Percentiles rank a stretch among this genome's conserved stretches.
Evolutionary conservation across 1,140 invertebrate genomes (phyloP).

Genomic region (Rhyzopertha dominica): DNA sequence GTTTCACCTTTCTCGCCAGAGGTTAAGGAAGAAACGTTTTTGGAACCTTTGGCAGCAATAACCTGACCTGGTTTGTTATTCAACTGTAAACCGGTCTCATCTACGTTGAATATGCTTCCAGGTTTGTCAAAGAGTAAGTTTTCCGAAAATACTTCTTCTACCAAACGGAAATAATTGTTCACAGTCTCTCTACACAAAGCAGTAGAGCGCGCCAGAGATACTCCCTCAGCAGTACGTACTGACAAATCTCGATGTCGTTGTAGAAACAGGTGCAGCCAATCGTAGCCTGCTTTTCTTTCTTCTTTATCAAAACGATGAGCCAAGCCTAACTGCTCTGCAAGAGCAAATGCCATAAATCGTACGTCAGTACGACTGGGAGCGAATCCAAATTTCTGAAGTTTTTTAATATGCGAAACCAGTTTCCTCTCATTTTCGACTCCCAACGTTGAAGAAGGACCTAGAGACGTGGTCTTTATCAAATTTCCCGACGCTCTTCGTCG

Average conservation of each 20-base stretch:
- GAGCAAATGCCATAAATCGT: slow-evolving; percentile 8
- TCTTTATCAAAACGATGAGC: slow-evolving; percentile 18
- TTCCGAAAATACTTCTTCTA: slow-evolving; percentile 11
- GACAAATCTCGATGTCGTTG: slow-evolving; percentile 24
- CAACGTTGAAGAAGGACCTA: slow-evolving; percentile 2
- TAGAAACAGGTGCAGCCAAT: slow-evolving; percentile 29
- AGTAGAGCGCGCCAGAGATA: slow-evolving; percentile 22
- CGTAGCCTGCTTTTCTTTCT: slow-evolving; percentile 23
- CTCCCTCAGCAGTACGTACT: slow-evolving; percentile 25
- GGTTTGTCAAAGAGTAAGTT: slow-evolving; percentile 23
- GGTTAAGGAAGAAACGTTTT: slow-evolving; percentile 31
- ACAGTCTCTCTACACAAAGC: slow-evolving; percentile 11
- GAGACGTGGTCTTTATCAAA: not conserved
- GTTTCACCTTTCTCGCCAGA: slow-evolving; percentile 41
- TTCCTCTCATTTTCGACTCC: not conserved
- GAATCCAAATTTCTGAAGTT: slow-evolving; percentile 12
- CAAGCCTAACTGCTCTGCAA: slow-evolving; percentile 4
- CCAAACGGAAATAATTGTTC: too few relatives aligned
- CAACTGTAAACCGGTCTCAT: slow-evolving; percentile 25
- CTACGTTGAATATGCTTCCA: slow-evolving; percentile 21
- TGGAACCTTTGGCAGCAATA: slow-evolving; percentile 32
- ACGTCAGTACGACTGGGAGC: slow-evolving; percentile 8
- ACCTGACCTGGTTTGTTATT: slow-evolving; percentile 32
- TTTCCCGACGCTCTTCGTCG: slow-evolving; percentile 3
- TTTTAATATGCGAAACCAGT: slow-evolving; percentile 12